Evolutionary conservation across 2,797 vertebrate genomes (phyloP).

Genomic region (Peromyscus eremicus): DNA sequence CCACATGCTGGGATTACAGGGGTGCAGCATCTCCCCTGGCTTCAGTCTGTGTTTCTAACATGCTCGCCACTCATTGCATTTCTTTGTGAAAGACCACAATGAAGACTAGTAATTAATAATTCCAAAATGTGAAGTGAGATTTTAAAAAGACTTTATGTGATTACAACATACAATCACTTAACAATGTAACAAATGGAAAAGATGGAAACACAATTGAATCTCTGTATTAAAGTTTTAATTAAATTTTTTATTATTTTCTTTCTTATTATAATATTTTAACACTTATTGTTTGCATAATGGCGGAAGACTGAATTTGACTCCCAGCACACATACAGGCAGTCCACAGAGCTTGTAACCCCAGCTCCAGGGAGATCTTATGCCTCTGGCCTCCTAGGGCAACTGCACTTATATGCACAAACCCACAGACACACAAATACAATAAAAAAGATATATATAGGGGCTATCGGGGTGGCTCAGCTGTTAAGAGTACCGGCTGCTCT

Average conservation of each 20-base stretch:
- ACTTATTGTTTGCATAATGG: not conserved
- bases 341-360: not conserved
- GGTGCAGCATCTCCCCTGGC: not conserved
- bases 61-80: not conserved
- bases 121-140: not conserved
- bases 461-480: not conserved
- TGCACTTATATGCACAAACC: not conserved
- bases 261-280: not conserved
- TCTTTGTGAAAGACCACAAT: not conserved
- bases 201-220: constrained; percentile 4
- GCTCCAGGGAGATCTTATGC: not conserved
- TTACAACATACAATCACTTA: constrained; percentile 3
- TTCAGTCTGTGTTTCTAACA: not conserved
- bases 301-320: not conserved
- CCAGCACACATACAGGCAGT: not conserved
- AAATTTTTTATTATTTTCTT: not conserved
- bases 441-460: not conserved
- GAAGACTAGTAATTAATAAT: not conserved
- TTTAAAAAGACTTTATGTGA: not conserved
- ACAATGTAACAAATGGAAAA: constrained; percentile 22
- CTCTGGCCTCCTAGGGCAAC: not conserved
- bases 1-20: not conserved
- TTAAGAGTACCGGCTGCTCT: not conserved
- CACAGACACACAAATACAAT: not conserved
- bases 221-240: constrained; percentile 41